Evolutionary conservation across 2,113 vertebrate species (phyloP), one percentile per base, ranked within the genome.

Genomic region (Ageneiosus marmoratus): DNA sequence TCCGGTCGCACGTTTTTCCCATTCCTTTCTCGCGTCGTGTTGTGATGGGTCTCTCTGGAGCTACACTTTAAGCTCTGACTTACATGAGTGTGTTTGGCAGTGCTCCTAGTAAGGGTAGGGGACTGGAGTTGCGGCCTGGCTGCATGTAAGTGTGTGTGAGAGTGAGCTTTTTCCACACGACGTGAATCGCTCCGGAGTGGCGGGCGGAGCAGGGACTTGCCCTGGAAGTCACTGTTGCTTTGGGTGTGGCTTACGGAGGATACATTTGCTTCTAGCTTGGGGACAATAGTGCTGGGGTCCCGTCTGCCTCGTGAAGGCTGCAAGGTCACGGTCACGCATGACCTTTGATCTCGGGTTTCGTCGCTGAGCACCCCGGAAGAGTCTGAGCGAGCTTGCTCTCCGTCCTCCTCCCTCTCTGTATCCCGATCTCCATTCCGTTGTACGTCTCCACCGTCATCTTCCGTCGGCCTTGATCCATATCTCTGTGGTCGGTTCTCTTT

Each of bases 221-320:
- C 87, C 92, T 94, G 93, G 91, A 92, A 91, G 91, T 92, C 81
- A 20, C 72, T 83, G 81, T 89, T 87, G 83, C 81, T 84, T 58
- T 85, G 75, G 9, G 90, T 82, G 90, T 87, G 69, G 79, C 72
- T 83, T 41, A 89, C 89, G 60, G 91, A 79, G 0, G 97, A 93
- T 67, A 99, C 94, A 78, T 97, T 96, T 87, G 96, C 98, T 93
- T 99, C 97, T 84, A 99, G 93, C 92, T 98, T 98, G 87, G 98
- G 98, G 83, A 99, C 98, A 48, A 99, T 99, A 44, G 97, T 94
- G 88, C 96, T 94, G 4, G 96, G 95, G 90, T 98, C 94, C 10
- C 95, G 95, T 92, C 96, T 96, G 91, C 96, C 94, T 74, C 79
- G 91, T 37, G 89, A 84, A 81, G 96, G 96, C 87, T 97, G 97